phyloP scores from a whole-genome alignment of 2,113 vertebrate species.

The Sander lucioperca region DNA sequence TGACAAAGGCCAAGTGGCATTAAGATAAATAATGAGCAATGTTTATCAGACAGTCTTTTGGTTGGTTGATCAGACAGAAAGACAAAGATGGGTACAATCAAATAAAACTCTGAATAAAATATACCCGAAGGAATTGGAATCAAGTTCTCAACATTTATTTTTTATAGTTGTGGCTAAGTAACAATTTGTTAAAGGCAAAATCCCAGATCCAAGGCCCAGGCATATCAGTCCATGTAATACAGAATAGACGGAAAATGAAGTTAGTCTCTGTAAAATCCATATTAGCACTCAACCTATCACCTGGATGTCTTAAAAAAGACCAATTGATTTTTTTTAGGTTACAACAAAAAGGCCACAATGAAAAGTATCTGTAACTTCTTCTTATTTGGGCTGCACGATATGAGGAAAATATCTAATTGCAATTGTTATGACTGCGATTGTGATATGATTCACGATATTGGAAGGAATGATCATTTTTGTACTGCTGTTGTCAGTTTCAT shows the following conservation, averaged over 20 bases:
- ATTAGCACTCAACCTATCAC: background rate
- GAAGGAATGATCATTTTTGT: too few species aligned
- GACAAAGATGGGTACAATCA: background rate
- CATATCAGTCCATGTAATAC: background rate
- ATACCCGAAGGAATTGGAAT: background rate
- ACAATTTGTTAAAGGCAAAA: background rate
- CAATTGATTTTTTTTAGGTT: background rate
- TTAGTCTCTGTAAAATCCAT: background rate
- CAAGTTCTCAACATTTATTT: background rate
- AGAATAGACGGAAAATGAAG: background rate
- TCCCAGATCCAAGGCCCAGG: background rate
- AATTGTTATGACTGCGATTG: too few species aligned
- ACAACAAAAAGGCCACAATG: background rate
- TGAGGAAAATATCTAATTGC: too few species aligned
- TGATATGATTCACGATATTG: too few species aligned
- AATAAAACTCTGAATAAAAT: background rate
- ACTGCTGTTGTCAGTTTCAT: too few species aligned
- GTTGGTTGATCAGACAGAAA: constrained; percentile 3
- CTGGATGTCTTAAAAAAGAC: too few species aligned
- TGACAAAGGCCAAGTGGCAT: constrained; percentile 16
- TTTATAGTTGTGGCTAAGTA: background rate
- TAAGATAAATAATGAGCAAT: constrained; percentile 8
- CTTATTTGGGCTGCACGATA: too few species aligned
- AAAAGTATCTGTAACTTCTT: background rate
- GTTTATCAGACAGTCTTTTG: constrained; percentile 16